These are phyloP conservation scores for Stichodactyla helianthus DNA, from an alignment of 64 coral and sea anemone species.

Conservation along the genomic window DNA sequence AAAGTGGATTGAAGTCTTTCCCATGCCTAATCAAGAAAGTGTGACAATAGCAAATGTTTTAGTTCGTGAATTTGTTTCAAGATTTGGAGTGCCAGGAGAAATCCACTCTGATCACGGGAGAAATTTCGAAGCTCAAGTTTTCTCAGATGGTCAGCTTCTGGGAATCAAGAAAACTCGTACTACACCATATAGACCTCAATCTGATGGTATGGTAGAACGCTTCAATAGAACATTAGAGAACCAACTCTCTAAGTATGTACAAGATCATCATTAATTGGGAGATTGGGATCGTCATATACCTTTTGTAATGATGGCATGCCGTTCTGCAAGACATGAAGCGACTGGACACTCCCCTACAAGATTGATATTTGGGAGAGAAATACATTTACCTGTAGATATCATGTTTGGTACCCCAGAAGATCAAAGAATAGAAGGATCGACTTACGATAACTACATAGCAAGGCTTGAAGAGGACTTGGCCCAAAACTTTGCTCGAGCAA, in stretches of 20 bases:
- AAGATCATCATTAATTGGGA: conserved; percentile 40
- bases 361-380: conserved; percentile 40
- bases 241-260: conserved; percentile 40
- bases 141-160: conserved; percentile 7
- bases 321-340: conserved; percentile 29
- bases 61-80: not conserved
- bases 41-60: conserved; percentile 7
- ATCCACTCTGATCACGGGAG: conserved; percentile 2
- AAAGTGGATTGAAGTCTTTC: conserved; percentile 8
- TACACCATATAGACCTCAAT: conserved; percentile 14
- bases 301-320: conserved; percentile 42
- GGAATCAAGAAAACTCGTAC: conserved; percentile 44
- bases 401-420: conserved; percentile 24
- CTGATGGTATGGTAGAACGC: conserved; percentile 12
- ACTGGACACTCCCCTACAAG: conserved; percentile 27
- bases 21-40: conserved; percentile 18
- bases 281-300: conserved; percentile 63
- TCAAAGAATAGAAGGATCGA: not conserved
- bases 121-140: not conserved
- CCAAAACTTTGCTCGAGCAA: conserved; percentile 8
- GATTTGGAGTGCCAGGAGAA: conserved; percentile 20
- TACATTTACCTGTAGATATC: conserved; percentile 42
- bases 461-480: no score
- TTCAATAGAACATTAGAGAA: conserved; percentile 28
- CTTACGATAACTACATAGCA: not conserved